Base-by-base conservation (phyloP, 2,888 invertebrate species). In the Pristionchus entomophagus region DNA sequence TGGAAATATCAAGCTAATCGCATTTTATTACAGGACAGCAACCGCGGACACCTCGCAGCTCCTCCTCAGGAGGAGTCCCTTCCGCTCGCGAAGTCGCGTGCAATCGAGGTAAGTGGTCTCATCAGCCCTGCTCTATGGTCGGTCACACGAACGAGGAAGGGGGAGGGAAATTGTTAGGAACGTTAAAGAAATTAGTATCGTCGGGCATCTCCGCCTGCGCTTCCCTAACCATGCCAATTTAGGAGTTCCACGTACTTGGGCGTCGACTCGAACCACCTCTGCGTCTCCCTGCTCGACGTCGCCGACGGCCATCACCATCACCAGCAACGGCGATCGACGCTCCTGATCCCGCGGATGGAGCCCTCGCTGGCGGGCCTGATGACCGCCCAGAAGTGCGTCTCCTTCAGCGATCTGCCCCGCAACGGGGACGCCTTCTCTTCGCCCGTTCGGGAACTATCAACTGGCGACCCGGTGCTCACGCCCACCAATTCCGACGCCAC, bases 21-120 rank as follows among this genome's bases (percentile, higher is more conserved):
- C n/a, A n/a, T n/a, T n/a, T n/a, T n/a, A n/a, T n/a, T n/a, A n/a
- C n/a, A n/a, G n/a, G n/a, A 87, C 91, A 4, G 91, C 91, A 41
- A 88, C 91, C 53, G 87, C 89, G 69, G 92, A 92, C 86, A 91
- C 92, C 0, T 87, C 90, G 19, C 88, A 91, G 32, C 89, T 89
- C 35, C 84, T 92, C 4, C 78, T 92, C 73, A 88, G 88, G 86
- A 87, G 88, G 69, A 92, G 92, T 69, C 92, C 92, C 19, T 92
- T 92, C 86, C 88, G 90, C 32, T 88, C 89, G 14, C 85, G 89
- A 59, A 89, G 90, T 49, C 86, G 89, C 73, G 90, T 91, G 81
- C 89, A 90, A 78, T 91, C 90, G 77, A 90, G 91, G 91, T 91
- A 84, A 86, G 59, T n/a, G n/a, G n/a, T n/a, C n/a, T n/a, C n/a